A percentile compares a stretch with the other conserved stretches of the same genome.
These are phyloP conservation scores for Gymnoscelis rufifasciata DNA, from an alignment of 2,888 invertebrate species.

Conservation along the genomic window DNA sequence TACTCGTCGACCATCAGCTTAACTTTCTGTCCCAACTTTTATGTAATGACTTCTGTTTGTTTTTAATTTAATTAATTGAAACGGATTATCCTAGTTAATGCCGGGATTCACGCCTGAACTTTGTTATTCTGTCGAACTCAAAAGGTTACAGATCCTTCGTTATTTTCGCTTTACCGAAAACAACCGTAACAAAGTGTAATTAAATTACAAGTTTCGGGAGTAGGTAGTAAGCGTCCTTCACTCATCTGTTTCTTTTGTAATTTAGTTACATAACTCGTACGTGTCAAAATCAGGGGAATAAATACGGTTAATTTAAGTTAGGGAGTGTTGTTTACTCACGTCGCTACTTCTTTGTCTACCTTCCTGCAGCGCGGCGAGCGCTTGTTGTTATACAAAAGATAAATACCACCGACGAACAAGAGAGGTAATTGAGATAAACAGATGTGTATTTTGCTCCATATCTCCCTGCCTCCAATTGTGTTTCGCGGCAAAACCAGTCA, in stretches of 20 bases:
- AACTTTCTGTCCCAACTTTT: constrained; percentile 50
- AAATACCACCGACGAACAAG: constrained; percentile 67
- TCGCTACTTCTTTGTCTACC: constrained; percentile 64
- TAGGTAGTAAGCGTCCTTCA: constrained; percentile 34
- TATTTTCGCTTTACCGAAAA: constrained; percentile 36
- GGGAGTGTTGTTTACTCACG: constrained; percentile 59
- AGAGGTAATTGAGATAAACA: constrained; percentile 71
- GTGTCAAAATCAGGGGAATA: constrained; percentile 62
- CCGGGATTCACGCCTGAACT: constrained; percentile 56
- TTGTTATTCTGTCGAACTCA: constrained; percentile 44
- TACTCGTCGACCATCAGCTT: constrained; percentile 39
- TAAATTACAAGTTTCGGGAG: constrained; percentile 35
- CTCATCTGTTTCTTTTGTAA: constrained; percentile 41
- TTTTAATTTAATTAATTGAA: constrained; percentile 72
- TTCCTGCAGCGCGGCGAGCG: constrained; percentile 45
- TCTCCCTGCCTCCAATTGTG: constrained; percentile 57
- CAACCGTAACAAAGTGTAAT: constrained; percentile 32
- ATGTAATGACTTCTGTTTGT: constrained; percentile 66
- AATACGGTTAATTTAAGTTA: constrained; percentile 60
- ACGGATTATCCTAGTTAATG: constrained; percentile 63
- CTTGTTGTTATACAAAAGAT: constrained; percentile 66
- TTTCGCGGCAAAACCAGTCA: constrained; percentile 60
- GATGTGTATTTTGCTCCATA: constrained; percentile 62
- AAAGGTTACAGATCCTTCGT: constrained; percentile 47
- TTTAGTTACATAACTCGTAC: constrained; percentile 49